These are phyloP conservation scores for Philaenus spumarius DNA, from an alignment of 1,140 invertebrate genomes.

Conservation along the genomic window DNA sequence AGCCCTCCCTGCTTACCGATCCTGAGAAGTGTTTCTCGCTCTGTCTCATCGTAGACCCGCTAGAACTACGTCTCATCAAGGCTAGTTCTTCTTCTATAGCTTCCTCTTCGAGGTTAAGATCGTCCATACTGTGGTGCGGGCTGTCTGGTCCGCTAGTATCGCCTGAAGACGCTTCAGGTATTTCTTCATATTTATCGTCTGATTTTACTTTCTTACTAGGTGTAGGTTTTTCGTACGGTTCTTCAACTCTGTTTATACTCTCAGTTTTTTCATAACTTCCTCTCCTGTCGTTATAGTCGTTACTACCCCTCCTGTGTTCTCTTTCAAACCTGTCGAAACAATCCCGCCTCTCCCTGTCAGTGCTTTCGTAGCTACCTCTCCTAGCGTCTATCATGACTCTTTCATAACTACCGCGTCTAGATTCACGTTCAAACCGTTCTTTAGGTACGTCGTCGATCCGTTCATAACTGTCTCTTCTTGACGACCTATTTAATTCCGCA, in stretches of 20 bases:
- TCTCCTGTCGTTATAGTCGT: background rate
- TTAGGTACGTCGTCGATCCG: conserved; percentile 2
- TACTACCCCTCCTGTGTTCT: background rate
- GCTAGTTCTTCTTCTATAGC: conserved; percentile 27
- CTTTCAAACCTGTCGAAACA: background rate
- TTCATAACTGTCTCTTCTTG: conserved; percentile 4
- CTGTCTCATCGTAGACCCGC: conserved; percentile 35
- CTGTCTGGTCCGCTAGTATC: conserved; percentile 83
- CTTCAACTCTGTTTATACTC: background rate
- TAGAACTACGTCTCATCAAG: conserved; percentile 22
- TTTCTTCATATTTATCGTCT: conserved; percentile 24
- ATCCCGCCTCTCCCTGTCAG: background rate
- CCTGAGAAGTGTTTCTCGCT: conserved; percentile 37
- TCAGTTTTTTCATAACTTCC: background rate
- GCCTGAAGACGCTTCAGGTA: conserved; percentile 53
- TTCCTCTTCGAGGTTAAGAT: conserved; percentile 51
- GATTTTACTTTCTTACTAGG: conserved; percentile 32
- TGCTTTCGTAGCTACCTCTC: background rate
- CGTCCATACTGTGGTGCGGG: conserved; percentile 63
- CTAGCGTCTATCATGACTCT: conserved; percentile 5
- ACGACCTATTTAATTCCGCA: background rate
- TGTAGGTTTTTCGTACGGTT: background rate
- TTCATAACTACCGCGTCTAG: conserved; percentile 6
- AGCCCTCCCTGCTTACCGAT: conserved; percentile 40
- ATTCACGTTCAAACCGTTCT: conserved; percentile 2